A percentile compares a stretch with the other conserved stretches of the same genome.
Evolutionary conservation across 2,888 invertebrate species (phyloP).

Genomic region (Amphiduros pacificus): DNA sequence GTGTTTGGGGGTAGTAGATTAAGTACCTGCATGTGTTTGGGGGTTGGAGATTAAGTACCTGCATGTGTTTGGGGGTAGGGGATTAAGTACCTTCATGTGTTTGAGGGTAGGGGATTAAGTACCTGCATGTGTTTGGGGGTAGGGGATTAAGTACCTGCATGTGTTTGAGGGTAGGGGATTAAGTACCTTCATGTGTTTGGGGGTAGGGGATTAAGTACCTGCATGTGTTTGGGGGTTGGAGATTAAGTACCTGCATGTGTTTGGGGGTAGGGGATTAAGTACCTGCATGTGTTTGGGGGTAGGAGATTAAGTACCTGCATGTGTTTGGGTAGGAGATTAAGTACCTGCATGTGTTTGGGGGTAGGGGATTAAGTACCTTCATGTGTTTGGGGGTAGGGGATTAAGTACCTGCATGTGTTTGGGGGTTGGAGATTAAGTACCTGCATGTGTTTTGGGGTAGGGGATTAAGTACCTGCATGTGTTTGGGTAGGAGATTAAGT

Average conservation of each 20-base stretch:
- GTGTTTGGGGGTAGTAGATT: conserved; percentile 37
- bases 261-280: conserved; percentile 40
- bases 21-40: conserved; percentile 48
- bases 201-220: conserved; percentile 51
- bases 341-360: conserved; percentile 47
- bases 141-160: conserved; percentile 55
- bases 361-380: conserved; percentile 54
- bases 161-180: conserved; percentile 39
- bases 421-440: conserved; percentile 46
- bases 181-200: conserved; percentile 47
- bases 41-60: conserved; percentile 50
- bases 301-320: too few species aligned
- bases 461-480: too few species aligned
- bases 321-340: too few species aligned
- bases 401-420: conserved; percentile 49
- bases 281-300: conserved; percentile 47
- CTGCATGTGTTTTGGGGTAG: conserved; percentile 44
- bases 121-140: conserved; percentile 47
- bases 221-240: conserved; percentile 43
- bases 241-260: conserved; percentile 51
- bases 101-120: conserved; percentile 40
- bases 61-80: conserved; percentile 43
- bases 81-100: conserved; percentile 51
- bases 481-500: too few species aligned
- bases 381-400: conserved; percentile 41